Base-by-base conservation (phyloP, 1,140 invertebrate genomes). In the Babylonia areolata region DNA sequence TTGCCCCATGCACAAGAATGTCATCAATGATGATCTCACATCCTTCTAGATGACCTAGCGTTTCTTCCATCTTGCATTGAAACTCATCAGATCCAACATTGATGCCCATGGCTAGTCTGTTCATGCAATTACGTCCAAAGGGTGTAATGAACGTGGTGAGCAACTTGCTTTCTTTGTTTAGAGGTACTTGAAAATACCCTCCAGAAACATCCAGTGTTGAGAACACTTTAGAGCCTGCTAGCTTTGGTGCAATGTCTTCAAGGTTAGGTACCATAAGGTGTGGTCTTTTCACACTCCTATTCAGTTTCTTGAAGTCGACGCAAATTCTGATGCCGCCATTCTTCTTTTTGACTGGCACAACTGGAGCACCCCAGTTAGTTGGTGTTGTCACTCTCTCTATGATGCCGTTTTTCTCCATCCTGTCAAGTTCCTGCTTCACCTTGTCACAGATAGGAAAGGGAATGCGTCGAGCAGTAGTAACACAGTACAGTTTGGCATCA, bases 91-190 rank as follows among this genome's bases (percentile, higher is more conserved):
- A 75, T 17, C 77, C 86, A 11, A 64, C 64, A 1, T 84, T 81
- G 6, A 95, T 90, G 15, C 94, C 94, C 89, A 95, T 95, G 20
- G 94, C 93, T 33, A 95, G 81, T 42, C 94, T 88, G 46, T 89
- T 87, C 87, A 93, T 93, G 69, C 89, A 88, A 82, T 87, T 94
- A 33, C 91, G 79, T 23, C 93, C 94, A 92, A 94, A 95, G 12
- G 94, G 94, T 3, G 88, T 89, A 35, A 89, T 91, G 84, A 90
- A 90, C 0, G 89, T 87, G n/a, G 89, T 90, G 0, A 89, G 51
- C 33, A 84, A 51, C 28, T 37, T 71, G 71, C 58, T 87, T 23
- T 79, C 40, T 33, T 84, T 20, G 6, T 81, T 84, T 3, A 88
- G 73, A 23, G 51, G 82, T n/a, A 90, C 46, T 51, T 0, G 17